These are phyloP conservation scores for Meta bourneti DNA, from an alignment of 2,888 invertebrate genomes.

Conservation along the genomic window DNA sequence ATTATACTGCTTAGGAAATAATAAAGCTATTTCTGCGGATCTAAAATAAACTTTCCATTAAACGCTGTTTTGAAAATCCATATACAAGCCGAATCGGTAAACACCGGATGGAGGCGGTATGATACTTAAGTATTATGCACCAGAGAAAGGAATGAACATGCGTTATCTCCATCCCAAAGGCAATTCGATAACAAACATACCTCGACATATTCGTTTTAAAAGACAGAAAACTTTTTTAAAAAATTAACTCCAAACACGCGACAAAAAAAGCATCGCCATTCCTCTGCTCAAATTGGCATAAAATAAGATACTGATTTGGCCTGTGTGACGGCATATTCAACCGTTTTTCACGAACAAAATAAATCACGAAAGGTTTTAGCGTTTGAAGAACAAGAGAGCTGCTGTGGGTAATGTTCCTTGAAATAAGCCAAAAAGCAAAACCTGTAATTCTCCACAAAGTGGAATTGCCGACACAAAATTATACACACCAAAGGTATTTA, in stretches of 20 bases:
- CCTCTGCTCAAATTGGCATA: background rate
- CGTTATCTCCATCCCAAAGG: too few relatives aligned
- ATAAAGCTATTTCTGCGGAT: too few relatives aligned
- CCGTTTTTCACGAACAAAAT: background rate
- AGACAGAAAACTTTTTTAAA: too few relatives aligned
- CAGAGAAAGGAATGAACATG: too few relatives aligned
- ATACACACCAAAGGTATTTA: background rate
- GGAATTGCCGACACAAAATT: background rate
- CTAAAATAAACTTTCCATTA: too few relatives aligned
- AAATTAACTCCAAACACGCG: background rate
- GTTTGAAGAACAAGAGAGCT: background rate
- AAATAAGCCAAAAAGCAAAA: background rate
- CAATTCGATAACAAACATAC: too few relatives aligned
- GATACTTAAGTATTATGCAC: too few relatives aligned
- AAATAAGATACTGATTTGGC: background rate
- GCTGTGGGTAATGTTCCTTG: background rate
- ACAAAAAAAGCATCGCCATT: background rate
- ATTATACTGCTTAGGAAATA: too few relatives aligned
- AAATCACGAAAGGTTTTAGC: background rate
- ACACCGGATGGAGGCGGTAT: too few relatives aligned
- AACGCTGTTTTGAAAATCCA: too few relatives aligned
- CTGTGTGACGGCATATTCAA: background rate
- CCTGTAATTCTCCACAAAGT: background rate
- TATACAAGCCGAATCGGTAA: too few relatives aligned
- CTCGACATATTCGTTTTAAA: too few relatives aligned